Percentiles rank a stretch among this genome's conserved stretches.
phyloP scores from a whole-genome alignment of 2,797 vertebrate genomes.

The Malacoraja senta region DNA sequence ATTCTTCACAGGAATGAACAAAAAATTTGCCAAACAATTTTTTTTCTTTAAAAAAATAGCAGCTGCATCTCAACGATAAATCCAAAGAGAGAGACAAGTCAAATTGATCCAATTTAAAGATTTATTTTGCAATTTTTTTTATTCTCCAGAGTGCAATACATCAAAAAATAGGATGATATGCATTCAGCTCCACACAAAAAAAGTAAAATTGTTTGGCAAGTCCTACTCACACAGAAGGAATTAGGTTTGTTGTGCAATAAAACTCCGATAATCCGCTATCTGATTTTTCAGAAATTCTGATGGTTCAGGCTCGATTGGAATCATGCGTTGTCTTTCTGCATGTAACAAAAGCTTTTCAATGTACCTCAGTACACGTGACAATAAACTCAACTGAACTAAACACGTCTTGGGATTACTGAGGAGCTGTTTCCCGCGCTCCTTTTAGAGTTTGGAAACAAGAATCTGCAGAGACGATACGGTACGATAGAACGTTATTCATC shows the following conservation, averaged over 20 bases:
- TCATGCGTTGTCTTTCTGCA: too few species aligned
- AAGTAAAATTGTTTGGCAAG: not conserved
- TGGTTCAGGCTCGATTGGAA: too few species aligned
- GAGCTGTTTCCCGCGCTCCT: too few species aligned
- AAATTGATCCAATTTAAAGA: not conserved
- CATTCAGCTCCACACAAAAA: not conserved
- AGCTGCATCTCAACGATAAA: not conserved
- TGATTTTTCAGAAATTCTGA: too few species aligned
- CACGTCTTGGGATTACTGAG: too few species aligned
- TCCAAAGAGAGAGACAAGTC: not conserved
- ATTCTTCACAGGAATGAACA: not conserved
- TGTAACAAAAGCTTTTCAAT: too few species aligned
- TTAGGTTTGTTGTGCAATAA: not conserved
- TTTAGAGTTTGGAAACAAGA: too few species aligned
- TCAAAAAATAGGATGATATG: not conserved
- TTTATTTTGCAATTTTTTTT: constrained; percentile 2
- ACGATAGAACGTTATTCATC: too few species aligned
- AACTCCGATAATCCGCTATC: too few species aligned
- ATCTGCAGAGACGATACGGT: too few species aligned
- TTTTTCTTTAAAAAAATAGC: not conserved
- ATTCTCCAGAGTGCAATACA: not conserved
- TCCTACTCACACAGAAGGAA: not conserved
- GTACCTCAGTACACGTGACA: too few species aligned
- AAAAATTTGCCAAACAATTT: not conserved
- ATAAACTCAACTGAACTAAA: too few species aligned